Evolutionary conservation across 2,888 invertebrate species (phyloP), one percentile per base, ranked within the genome.

Genomic region (Carabus problematicus): DNA sequence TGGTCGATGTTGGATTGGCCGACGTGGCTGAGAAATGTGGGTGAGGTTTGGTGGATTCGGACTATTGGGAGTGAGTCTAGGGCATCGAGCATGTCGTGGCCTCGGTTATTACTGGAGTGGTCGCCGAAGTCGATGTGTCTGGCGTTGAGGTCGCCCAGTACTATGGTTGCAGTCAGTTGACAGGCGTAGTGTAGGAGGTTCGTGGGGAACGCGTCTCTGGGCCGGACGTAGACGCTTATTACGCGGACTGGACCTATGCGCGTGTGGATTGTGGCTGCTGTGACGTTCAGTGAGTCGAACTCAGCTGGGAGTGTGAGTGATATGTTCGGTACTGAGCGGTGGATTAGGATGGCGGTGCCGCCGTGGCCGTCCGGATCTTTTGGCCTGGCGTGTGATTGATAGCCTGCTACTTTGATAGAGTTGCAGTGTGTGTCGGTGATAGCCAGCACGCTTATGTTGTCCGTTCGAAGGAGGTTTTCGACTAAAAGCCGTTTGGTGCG

Each of bases 121-220:
- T 70, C 68, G 14, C 64, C 55, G 39, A 68, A 69, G 9, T 54
- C 39, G n/a, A 14, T 52, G 47, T 56, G 56, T 1, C 67, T 41
- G 8, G 70, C 64, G 45, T 71, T 70, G 18, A 70, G 56, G 42
- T 71, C 70, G 1, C 71, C 71, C 0, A 71, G 9, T n/a, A 71
- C 6, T 11, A 71, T 52, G n/a, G 67, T 18, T 14, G 49, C 14
- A 9, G 16, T 12, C 1, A 47, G 18, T 11, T 18, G 9, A 6
- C 41, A 45, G 8, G 39, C 66, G 42, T 62, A 70, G 3, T 4
- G 8, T 16, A 70, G 12, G 18, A 71, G n/a, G 11, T 70, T 47
- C 0, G 12, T 8, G 2, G 71, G 64, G 11, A 66, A 9, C 6
- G 9, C 45, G 0, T 6, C 0, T 0, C 39, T 29, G 3, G 70